Evolutionary conservation across 2,113 vertebrate species (phyloP).

Genomic region (Catharus minimus): DNA sequence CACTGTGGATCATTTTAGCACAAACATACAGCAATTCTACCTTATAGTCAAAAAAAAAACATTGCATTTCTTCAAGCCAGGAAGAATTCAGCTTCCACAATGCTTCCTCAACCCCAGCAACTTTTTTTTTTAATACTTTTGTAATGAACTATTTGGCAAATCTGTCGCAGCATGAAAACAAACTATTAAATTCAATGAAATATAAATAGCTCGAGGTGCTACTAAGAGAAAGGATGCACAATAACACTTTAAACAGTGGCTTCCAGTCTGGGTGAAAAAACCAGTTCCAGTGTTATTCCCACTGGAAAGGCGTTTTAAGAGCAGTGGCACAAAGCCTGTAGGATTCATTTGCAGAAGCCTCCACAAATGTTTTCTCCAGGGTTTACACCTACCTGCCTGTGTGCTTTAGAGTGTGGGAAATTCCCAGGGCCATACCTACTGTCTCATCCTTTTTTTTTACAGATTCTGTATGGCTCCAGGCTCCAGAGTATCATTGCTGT

Average conservation of each 20-base stretch:
- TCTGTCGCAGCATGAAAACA: neutral
- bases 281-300: conserved; percentile 1
- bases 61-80: neutral
- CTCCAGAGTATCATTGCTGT: neutral
- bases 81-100: neutral
- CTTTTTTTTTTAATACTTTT: neutral
- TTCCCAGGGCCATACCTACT: conserved; percentile 34
- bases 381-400: neutral
- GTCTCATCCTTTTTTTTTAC: neutral
- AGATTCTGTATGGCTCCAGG: conserved; percentile 6
- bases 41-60: neutral
- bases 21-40: neutral
- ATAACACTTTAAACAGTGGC: neutral
- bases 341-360: conserved; percentile 37
- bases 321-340: neutral
- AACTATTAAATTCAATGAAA: neutral
- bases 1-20: neutral
- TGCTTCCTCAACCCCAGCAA: neutral
- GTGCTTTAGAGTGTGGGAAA: neutral
- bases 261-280: neutral
- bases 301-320: neutral
- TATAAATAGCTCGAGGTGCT: neutral
- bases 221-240: neutral
- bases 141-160: neutral
- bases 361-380: neutral